phyloP scores from a whole-genome alignment of 2,888 invertebrate genomes.

The Criorhina ranunculi region DNA sequence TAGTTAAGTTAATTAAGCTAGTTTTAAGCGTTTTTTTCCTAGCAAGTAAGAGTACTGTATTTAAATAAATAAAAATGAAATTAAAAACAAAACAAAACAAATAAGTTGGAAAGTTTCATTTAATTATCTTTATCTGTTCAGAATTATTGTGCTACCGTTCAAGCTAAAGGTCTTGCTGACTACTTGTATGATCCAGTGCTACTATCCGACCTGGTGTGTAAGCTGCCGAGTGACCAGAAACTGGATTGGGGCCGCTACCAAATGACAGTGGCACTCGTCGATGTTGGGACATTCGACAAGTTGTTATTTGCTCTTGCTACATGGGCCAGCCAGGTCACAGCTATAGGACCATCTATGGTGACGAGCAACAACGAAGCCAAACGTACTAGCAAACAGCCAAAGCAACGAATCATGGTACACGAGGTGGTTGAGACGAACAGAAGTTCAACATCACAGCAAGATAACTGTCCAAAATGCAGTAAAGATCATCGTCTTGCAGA shows the following conservation, averaged over 20 bases:
- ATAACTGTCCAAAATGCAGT: conserved; percentile 18
- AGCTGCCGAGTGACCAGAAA: conserved; percentile 57
- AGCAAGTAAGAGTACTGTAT: too few relatives aligned
- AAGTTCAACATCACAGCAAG: too few relatives aligned
- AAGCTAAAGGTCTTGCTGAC: conserved; percentile 31
- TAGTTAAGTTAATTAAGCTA: too few relatives aligned
- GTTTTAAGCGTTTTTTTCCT: too few relatives aligned
- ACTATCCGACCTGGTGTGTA: conserved; percentile 38
- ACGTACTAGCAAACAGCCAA: too few relatives aligned
- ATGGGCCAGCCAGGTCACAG: too few relatives aligned
- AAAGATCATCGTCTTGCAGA: conserved; percentile 20
- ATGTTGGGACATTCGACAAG: neutral
- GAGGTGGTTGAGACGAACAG: too few relatives aligned
- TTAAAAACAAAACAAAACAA: too few relatives aligned
- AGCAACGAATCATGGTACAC: neutral
- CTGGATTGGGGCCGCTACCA: conserved; percentile 43
- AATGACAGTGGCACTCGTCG: conserved; percentile 3
- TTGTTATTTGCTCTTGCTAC: neutral
- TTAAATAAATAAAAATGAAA: too few relatives aligned
- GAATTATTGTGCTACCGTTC: conserved; percentile 54
- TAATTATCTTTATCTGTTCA: conserved; percentile 43
- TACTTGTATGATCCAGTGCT: conserved; percentile 66
- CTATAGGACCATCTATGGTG: too few relatives aligned
- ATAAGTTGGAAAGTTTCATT: conserved; percentile 42
- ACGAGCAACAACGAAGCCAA: too few relatives aligned